These are phyloP conservation scores for Cydia pomonella DNA, from an alignment of 1,140 invertebrate genomes.

Conservation along the genomic window DNA sequence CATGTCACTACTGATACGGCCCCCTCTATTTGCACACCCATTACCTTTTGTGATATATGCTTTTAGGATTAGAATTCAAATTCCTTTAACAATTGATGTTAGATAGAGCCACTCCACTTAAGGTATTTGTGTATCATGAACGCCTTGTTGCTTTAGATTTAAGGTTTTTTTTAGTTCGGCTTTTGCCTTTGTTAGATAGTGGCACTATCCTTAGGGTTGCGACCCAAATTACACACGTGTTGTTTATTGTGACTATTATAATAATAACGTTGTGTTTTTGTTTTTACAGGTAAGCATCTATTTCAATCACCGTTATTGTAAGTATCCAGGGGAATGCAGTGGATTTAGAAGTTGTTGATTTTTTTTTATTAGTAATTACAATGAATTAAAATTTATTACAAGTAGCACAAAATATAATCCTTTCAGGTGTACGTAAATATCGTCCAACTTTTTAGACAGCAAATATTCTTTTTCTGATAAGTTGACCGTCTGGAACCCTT, in stretches of 20 bases:
- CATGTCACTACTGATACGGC: constrained; percentile 22
- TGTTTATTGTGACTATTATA: constrained; percentile 33
- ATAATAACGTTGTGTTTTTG: constrained; percentile 30
- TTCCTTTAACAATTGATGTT: background rate
- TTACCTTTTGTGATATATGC: background rate
- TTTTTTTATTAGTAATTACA: background rate
- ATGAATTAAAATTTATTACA: background rate
- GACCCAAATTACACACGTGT: constrained; percentile 31
- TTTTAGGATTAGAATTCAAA: background rate
- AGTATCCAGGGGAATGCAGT: background rate
- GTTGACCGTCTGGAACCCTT: background rate
- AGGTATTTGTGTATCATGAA: background rate
- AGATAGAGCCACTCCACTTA: constrained; percentile 11
- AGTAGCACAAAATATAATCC: background rate
- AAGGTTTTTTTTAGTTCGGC: background rate
- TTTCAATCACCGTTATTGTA: background rate
- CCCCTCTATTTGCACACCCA: constrained; percentile 22
- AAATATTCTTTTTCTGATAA: background rate
- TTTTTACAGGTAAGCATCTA: constrained; percentile 31
- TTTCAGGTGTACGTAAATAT: background rate
- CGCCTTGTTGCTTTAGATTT: background rate
- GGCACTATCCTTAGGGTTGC: constrained; percentile 25
- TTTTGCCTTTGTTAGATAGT: constrained; percentile 5
- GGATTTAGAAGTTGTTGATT: background rate
- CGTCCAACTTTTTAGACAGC: background rate